Conservation (phyloP, 2,113 vertebrate genomes). For the Cettia cetti region DNA sequence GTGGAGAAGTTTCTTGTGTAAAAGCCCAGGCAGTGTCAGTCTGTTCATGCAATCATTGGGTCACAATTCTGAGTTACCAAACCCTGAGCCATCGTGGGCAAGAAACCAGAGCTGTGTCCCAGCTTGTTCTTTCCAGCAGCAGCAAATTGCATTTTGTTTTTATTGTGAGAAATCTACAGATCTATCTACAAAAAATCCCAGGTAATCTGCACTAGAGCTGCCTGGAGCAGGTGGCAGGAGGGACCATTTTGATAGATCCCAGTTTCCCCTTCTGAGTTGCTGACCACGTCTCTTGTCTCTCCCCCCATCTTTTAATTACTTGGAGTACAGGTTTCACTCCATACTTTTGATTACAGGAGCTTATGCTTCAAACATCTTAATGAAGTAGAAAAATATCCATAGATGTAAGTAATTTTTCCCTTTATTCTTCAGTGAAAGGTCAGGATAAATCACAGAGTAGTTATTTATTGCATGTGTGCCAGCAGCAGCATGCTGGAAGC, state of each 20-base stretch:
- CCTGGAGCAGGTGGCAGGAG: not conserved
- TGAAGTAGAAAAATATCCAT: not conserved
- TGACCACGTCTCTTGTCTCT: not conserved
- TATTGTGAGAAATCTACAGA: not conserved
- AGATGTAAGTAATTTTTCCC: not conserved
- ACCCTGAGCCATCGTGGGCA: accelerated
- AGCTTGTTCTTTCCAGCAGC: not conserved
- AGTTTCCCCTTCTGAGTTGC: not conserved
- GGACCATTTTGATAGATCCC: not conserved
- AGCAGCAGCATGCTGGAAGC: not conserved
- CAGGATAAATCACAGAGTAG: not conserved
- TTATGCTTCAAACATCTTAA: not conserved
- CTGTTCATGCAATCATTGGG: not conserved
- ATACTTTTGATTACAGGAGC: not conserved
- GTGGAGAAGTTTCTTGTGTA: not conserved
- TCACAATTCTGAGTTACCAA: not conserved
- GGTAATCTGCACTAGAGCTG: not conserved
- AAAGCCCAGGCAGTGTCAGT: not conserved
- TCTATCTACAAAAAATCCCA: not conserved
- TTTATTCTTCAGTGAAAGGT: not conserved
- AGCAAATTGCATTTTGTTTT: not conserved
- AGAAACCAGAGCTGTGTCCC: not conserved
- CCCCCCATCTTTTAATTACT: not conserved
- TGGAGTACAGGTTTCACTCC: not conserved
- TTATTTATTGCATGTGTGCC: not conserved